These are phyloP conservation scores for Noctua pronuba DNA, from an alignment of 2,888 invertebrate genomes.

Conservation along the genomic window DNA sequence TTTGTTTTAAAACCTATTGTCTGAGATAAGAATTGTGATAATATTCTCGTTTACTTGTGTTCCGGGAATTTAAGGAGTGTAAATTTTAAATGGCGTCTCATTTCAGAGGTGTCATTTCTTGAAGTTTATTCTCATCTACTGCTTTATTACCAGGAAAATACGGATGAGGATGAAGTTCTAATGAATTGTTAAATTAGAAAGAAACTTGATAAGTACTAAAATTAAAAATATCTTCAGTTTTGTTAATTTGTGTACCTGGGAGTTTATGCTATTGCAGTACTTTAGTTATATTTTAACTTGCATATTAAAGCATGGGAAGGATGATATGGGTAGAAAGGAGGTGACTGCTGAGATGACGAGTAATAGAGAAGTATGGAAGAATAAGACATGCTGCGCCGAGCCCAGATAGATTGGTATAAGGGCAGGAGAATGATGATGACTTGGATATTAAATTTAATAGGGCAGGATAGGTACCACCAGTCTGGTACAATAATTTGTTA, in stretches of 20 bases:
- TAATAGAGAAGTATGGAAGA: too few species aligned
- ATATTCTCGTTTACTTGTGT: conserved; percentile 68
- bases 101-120: conserved; percentile 15
- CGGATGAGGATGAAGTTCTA: background rate
- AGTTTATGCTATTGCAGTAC: background rate
- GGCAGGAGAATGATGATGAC: too few species aligned
- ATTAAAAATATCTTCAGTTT: background rate
- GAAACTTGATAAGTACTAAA: background rate
- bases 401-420: too few species aligned
- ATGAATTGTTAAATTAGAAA: background rate
- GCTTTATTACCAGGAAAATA: conserved; percentile 19
- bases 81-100: conserved; percentile 30
- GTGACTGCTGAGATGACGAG: too few species aligned
- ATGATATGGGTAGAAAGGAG: too few species aligned
- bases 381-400: too few species aligned
- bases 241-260: background rate
- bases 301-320: too few species aligned
- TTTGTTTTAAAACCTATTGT: conserved; percentile 73
- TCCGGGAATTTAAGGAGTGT: conserved; percentile 6
- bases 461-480: too few species aligned
- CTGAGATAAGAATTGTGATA: conserved; percentile 72
- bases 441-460: too few species aligned
- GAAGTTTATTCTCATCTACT: conserved; percentile 4
- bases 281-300: too few species aligned
- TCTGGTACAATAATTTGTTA: too few species aligned